A percentile compares a stretch with the other conserved stretches of the same genome.
Conservation (phyloP, 2,888 invertebrate species). For the Therioaphis trifolii region DNA sequence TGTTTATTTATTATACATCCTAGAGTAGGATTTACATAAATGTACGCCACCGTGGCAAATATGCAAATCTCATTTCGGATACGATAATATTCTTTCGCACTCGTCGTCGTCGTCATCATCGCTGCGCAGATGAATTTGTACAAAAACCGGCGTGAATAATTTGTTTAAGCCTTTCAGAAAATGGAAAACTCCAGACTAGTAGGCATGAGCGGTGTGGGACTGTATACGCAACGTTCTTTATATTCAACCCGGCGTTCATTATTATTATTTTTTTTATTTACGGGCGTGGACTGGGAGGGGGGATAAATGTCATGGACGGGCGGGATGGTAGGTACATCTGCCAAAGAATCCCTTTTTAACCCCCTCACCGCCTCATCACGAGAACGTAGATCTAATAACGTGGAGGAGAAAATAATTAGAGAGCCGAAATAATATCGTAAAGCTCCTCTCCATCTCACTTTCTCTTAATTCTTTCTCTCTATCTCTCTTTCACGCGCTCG, state of each 20-base stretch:
- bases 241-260: conserved; percentile 1
- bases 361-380: background rate
- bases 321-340: conserved; percentile 41
- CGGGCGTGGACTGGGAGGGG: background rate
- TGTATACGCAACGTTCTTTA: conserved; percentile 30
- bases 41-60: conserved; percentile 15
- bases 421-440: conserved; percentile 61
- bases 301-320: background rate
- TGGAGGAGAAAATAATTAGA: conserved; percentile 61
- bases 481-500: background rate
- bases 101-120: conserved; percentile 15
- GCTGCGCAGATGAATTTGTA: conserved; percentile 36
- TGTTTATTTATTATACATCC: background rate
- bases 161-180: conserved; percentile 48
- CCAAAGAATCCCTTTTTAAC: conserved; percentile 53
- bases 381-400: conserved; percentile 57
- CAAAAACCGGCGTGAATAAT: conserved; percentile 44
- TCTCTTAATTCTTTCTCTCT: conserved; percentile 22
- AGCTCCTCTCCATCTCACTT: conserved; percentile 31
- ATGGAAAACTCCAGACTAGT: conserved; percentile 25
- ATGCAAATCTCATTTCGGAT: conserved; percentile 40
- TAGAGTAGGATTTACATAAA: conserved; percentile 41
- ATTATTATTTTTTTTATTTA: conserved; percentile 25
- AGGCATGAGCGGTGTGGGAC: background rate
- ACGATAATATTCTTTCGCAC: conserved; percentile 50